Conservation (phyloP, 2,797 vertebrate species). For the Sphenodon punctatus region DNA sequence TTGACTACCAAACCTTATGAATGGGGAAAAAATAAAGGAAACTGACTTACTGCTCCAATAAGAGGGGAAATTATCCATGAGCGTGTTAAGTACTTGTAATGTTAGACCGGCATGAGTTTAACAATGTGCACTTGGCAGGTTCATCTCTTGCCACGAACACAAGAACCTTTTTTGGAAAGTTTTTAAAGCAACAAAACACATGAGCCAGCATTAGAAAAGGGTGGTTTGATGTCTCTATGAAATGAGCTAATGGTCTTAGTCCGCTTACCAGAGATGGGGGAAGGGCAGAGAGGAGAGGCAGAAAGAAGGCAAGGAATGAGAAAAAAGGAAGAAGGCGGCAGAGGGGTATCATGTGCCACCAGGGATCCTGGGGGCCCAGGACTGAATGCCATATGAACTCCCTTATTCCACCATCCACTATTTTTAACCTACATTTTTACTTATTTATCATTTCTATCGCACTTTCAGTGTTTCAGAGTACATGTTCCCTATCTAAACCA, state of each 20-base stretch:
- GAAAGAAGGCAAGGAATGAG: too few species aligned
- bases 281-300: too few species aligned
- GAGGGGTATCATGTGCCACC: too few species aligned
- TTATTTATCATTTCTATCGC: too few species aligned
- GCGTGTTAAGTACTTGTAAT: constrained; percentile 30
- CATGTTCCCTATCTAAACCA: too few species aligned
- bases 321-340: too few species aligned
- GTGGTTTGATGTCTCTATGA: background rate
- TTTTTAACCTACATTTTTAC: too few species aligned
- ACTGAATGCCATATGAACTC: too few species aligned
- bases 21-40: background rate
- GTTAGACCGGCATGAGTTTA: constrained; percentile 43
- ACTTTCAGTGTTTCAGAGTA: too few species aligned
- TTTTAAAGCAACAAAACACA: constrained; percentile 42
- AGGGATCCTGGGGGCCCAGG: too few species aligned
- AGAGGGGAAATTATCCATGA: constrained; percentile 33
- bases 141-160: constrained; percentile 40
- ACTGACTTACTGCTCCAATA: background rate
- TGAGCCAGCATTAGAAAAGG: background rate
- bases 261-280: background rate
- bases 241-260: background rate
- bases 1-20: constrained; percentile 9
- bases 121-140: constrained; percentile 22
- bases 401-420: too few species aligned
- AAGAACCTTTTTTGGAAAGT: background rate